Conservation (phyloP, 2,113 vertebrate species). For the Hemiprocne comata region DNA sequence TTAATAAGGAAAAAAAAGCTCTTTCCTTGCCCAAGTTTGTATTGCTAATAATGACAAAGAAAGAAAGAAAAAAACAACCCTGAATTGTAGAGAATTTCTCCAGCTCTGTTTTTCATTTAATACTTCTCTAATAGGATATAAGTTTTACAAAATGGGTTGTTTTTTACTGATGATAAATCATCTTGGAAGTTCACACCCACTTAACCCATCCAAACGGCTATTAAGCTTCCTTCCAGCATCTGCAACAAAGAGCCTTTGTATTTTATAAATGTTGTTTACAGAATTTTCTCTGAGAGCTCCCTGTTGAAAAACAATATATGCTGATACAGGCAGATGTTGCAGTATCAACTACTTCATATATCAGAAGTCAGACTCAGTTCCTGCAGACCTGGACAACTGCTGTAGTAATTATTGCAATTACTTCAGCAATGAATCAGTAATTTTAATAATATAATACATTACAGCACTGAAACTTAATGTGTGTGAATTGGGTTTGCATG, state of each 20-base stretch:
- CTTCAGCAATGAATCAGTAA: background rate
- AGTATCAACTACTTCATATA: background rate
- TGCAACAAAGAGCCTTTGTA: background rate
- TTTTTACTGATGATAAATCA: slow-evolving; percentile 26
- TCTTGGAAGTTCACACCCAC: background rate
- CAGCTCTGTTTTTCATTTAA: background rate
- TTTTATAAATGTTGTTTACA: slow-evolving; percentile 24
- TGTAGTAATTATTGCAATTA: background rate
- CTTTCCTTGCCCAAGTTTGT: background rate
- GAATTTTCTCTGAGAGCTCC: background rate
- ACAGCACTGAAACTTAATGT: background rate
- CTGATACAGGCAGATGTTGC: background rate
- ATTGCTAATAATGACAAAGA: background rate
- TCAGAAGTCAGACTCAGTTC: background rate
- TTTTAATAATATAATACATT: background rate
- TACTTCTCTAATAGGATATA: background rate
- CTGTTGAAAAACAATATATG: background rate
- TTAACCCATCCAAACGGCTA: background rate
- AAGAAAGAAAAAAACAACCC: background rate
- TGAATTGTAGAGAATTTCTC: background rate
- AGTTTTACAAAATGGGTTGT: background rate
- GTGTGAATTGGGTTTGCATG: background rate
- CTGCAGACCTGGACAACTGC: background rate
- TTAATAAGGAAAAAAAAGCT: background rate
- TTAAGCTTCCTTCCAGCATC: slow-evolving; percentile 1